These are phyloP conservation scores for Macquaria australasica DNA, from an alignment of 2,113 vertebrate species.

Conservation along the genomic window DNA sequence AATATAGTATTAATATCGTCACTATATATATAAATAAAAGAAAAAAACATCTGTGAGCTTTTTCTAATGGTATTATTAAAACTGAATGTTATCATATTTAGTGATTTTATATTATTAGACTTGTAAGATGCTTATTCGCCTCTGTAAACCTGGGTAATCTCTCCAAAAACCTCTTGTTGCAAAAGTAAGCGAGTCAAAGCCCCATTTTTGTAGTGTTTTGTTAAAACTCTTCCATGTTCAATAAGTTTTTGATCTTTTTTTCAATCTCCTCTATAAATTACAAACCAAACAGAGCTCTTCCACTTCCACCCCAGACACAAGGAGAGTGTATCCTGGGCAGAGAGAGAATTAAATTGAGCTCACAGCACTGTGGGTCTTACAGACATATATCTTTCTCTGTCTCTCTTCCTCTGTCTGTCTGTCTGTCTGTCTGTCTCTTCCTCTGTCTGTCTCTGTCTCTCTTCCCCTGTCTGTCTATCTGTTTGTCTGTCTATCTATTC, in stretches of 20 bases:
- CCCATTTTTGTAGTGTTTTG: neutral
- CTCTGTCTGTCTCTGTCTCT: too few relatives aligned
- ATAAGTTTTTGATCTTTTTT: slow-evolving; percentile 14
- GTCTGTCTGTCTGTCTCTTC: neutral
- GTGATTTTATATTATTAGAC: neutral
- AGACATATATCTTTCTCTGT: neutral
- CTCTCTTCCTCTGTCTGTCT: neutral
- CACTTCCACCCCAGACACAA: neutral
- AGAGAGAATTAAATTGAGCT: slow-evolving; percentile 38
- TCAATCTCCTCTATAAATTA: neutral
- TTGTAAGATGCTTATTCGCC: neutral
- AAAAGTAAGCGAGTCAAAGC: neutral
- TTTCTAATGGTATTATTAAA: neutral
- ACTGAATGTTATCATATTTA: neutral
- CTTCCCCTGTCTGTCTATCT: too few relatives aligned
- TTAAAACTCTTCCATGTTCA: neutral
- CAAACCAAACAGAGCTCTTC: neutral
- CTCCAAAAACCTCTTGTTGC: neutral
- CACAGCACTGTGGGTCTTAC: slow-evolving; percentile 46
- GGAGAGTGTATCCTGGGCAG: neutral
- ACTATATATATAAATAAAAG: too few relatives aligned
- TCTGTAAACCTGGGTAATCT: neutral
- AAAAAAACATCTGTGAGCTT: too few relatives aligned
- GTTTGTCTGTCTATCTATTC: too few relatives aligned
- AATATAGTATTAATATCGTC: too few relatives aligned